A percentile compares a stretch with the other conserved stretches of the same genome.
phyloP scores from a whole-genome alignment of 2,113 vertebrate genomes.

The Desmodus rotundus region DNA sequence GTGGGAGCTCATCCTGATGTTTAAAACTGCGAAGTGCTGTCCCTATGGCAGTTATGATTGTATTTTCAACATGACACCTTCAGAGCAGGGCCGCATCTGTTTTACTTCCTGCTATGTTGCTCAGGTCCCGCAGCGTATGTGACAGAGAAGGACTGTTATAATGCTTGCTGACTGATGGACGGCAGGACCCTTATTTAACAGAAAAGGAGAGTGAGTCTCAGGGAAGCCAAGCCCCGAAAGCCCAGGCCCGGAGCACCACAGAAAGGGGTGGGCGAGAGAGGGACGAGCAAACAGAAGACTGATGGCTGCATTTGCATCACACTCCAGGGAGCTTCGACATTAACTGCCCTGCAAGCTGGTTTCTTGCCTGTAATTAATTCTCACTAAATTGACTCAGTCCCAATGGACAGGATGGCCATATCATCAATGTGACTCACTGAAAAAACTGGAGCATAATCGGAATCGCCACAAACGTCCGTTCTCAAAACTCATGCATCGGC shows the following conservation, averaged over 20 bases:
- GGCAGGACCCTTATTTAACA: neutral
- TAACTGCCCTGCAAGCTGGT: conserved; percentile 52
- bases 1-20: neutral
- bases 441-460: conserved; percentile 23
- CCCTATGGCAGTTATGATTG: neutral
- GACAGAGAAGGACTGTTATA: neutral
- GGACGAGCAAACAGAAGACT: conserved; percentile 10
- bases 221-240: neutral
- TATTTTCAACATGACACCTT: neutral
- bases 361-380: conserved; percentile 68
- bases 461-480: conserved; percentile 49
- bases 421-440: conserved; percentile 57
- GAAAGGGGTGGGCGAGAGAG: neutral
- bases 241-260: neutral
- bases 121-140: neutral
- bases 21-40: neutral
- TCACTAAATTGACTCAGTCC: conserved; percentile 66
- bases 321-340: conserved; percentile 64
- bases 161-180: fast-evolving
- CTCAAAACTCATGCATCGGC: neutral
- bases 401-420: conserved; percentile 44
- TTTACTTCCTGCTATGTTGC: neutral
- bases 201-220: neutral
- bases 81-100: neutral
- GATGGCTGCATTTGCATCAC: conserved; percentile 15